Percentiles rank a stretch among this genome's conserved stretches.
Evolutionary conservation across 2,888 invertebrate species (phyloP).

Genomic region (Zaprionus bogoriensis): DNA sequence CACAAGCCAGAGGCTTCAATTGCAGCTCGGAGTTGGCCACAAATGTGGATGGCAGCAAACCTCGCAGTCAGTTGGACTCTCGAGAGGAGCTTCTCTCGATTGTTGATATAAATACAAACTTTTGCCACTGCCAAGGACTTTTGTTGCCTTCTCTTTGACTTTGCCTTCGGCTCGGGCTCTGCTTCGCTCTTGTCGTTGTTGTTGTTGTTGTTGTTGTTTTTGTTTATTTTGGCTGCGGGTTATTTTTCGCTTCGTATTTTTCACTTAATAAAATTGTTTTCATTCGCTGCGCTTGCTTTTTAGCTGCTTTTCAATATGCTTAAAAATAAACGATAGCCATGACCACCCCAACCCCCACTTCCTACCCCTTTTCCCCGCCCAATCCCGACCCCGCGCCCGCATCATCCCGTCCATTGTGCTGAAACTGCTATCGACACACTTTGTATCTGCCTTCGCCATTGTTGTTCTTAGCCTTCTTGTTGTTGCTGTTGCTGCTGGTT

Average conservation of each 20-base stretch:
- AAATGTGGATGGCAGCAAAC: too few species aligned
- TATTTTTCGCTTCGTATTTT: constrained; percentile 68
- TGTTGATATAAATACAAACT: constrained; percentile 33
- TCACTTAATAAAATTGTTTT: constrained; percentile 78
- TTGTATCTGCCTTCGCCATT: constrained; percentile 53
- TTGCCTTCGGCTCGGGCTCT: constrained; percentile 25
- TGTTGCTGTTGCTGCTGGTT: constrained; percentile 24
- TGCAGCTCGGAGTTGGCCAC: too few species aligned
- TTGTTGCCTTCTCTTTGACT: constrained; percentile 54
- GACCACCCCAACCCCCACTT: background rate
- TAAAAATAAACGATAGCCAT: constrained; percentile 70
- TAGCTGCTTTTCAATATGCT: constrained; percentile 73
- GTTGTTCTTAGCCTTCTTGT: constrained; percentile 23
- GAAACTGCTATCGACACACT: constrained; percentile 59
- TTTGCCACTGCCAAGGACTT: constrained; percentile 79
- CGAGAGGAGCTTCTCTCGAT: too few species aligned
- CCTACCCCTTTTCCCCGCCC: background rate
- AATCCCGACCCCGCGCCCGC: background rate
- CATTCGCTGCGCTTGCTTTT: constrained; percentile 61
- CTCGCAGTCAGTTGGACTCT: background rate
- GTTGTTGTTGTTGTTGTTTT: constrained; percentile 46
- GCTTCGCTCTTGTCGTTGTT: constrained; percentile 28
- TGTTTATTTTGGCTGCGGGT: constrained; percentile 70
- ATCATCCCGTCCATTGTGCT: constrained; percentile 43
- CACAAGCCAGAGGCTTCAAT: too few species aligned